phyloP scores from a whole-genome alignment of 2,113 vertebrate species.

The Odocoileus hemionus region DNA sequence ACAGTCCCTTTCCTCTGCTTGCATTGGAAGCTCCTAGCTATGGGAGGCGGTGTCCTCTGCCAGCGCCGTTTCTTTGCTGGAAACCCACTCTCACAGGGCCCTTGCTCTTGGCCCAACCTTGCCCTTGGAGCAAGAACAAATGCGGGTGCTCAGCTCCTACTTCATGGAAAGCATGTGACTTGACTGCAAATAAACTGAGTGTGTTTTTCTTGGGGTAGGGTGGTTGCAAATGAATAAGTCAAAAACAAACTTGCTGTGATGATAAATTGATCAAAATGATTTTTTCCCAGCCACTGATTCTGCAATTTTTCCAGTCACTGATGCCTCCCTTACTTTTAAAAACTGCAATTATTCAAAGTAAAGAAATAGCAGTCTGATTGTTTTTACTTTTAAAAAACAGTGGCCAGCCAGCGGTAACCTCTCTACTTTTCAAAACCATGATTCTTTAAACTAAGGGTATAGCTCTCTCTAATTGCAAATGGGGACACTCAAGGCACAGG shows the following conservation, averaged over 20 bases:
- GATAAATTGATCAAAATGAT: constrained; percentile 62
- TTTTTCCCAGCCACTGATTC: constrained; percentile 63
- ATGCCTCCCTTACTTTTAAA: constrained; percentile 67
- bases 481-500: not conserved
- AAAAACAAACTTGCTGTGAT: constrained; percentile 66
- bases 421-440: not conserved
- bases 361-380: constrained; percentile 34
- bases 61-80: fast-evolving
- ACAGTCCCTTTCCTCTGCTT: not conserved
- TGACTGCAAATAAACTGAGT: constrained; percentile 11
- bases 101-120: not conserved
- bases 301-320: constrained; percentile 66
- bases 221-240: constrained; percentile 46
- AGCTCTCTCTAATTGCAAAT: not conserved
- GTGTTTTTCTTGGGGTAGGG: not conserved
- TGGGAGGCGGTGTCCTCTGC: fast-evolving
- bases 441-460: not conserved
- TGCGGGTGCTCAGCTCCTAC: not conserved
- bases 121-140: not conserved
- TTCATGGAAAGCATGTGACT: not conserved
- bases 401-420: not conserved
- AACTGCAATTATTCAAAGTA: constrained; percentile 66
- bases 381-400: constrained; percentile 40
- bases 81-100: not conserved
- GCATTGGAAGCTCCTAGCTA: not conserved